A percentile compares a stretch with the other conserved stretches of the same genome.
Conservation (phyloP, 2,888 invertebrate species). For the Conistra vaccinii region DNA sequence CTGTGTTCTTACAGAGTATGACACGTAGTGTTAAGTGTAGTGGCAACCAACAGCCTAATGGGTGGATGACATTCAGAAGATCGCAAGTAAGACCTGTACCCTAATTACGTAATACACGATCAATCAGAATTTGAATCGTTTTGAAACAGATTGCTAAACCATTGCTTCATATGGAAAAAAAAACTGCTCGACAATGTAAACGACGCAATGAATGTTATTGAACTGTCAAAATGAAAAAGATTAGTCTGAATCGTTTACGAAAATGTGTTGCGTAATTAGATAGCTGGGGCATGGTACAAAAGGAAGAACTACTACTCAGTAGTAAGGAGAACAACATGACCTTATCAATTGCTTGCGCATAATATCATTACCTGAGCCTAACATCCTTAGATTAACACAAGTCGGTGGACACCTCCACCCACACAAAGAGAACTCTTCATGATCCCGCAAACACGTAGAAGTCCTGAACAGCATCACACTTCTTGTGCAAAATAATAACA, state of each 20-base stretch:
- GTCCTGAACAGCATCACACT: conserved; percentile 70
- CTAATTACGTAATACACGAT: too few species aligned
- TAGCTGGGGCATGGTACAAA: background rate
- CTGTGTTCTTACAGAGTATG: background rate
- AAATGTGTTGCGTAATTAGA: too few species aligned
- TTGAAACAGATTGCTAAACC: too few species aligned
- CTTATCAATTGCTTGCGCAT: background rate
- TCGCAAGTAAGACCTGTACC: background rate
- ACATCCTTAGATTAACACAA: conserved; percentile 81
- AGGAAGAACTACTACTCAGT: background rate
- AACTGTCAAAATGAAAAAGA: too few species aligned
- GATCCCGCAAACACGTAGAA: conserved; percentile 76
- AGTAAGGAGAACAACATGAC: background rate
- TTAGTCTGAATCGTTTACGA: too few species aligned
- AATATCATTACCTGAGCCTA: conserved; percentile 66
- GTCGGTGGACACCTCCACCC: conserved; percentile 85
- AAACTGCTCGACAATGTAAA: too few species aligned
- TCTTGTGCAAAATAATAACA: conserved; percentile 53
- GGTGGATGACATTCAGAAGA: background rate
- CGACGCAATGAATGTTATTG: too few species aligned
- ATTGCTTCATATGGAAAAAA: too few species aligned
- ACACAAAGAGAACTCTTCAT: conserved; percentile 85
- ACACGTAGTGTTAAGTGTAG: background rate
- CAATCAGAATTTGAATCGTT: too few species aligned
- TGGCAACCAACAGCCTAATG: background rate